phyloP scores from a whole-genome alignment of 2,797 vertebrate species.

The Chaetophractus vellerosus region DNA sequence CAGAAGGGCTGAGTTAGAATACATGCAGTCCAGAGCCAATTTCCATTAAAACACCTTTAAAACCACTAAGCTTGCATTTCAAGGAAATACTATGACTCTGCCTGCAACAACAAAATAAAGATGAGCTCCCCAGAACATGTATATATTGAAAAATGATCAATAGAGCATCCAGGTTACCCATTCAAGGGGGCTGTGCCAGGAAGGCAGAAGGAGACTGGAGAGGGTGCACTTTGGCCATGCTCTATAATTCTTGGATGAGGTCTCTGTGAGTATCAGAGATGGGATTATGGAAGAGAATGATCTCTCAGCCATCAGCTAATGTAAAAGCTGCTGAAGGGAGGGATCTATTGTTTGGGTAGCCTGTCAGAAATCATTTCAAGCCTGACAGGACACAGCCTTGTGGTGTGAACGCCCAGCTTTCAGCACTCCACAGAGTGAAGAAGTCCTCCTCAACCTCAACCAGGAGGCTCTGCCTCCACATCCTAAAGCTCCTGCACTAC shows the following conservation, averaged over 20 bases:
- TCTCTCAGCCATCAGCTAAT: conserved; percentile 88
- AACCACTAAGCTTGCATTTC: neutral
- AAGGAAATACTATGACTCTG: neutral
- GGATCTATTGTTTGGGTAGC: conserved; percentile 87
- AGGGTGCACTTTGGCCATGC: neutral
- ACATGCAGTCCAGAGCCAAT: conserved; percentile 74
- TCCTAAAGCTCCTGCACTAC: conserved; percentile 71
- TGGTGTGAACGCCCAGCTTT: conserved; percentile 85
- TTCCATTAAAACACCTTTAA: conserved; percentile 53
- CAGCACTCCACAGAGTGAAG: conserved; percentile 74
- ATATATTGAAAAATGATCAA: neutral
- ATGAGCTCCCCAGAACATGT: neutral
- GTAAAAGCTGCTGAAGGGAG: conserved; percentile 86
- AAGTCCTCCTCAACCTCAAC: conserved; percentile 18
- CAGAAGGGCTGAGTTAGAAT: neutral
- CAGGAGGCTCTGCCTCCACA: conserved; percentile 76
- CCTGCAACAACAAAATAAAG: neutral
- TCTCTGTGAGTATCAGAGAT: conserved; percentile 77
- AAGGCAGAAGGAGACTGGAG: accelerated
- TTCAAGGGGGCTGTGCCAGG: neutral
- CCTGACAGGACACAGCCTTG: conserved; percentile 78
- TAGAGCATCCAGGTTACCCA: neutral
- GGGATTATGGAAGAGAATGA: conserved; percentile 85
- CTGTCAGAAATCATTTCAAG: conserved; percentile 88
- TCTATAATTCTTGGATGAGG: neutral